Base-by-base conservation (phyloP, 2,113 vertebrate species). In the Psilopsiagon aurifrons region DNA sequence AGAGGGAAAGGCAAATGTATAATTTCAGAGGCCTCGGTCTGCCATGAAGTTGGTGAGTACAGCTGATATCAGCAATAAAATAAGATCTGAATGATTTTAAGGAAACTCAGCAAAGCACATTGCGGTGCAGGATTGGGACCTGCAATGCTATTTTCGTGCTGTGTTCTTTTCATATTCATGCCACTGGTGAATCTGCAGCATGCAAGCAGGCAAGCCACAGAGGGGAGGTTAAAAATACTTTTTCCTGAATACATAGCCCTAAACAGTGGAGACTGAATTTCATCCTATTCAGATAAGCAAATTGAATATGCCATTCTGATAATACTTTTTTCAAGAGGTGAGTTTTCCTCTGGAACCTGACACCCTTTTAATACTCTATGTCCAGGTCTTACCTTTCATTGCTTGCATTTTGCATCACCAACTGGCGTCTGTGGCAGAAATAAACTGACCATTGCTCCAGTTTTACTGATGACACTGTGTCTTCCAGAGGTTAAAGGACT, bases 261-360 rank as follows among this genome's bases (percentile, higher is more conserved):
- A 88, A 70, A 91, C 11, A 77, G 49, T 19, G 24, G 43, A 88
- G 59, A 28, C 66, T 37, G 67, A 83, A 60, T n/a, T 82, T 79
- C 88, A 80, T 55, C 33, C 49, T 69, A 0, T n/a, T 62, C 70
- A 79, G 79, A 86, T 63, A 80, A 85, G 71, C 28, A 93, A 93
- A 92, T 10, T 49, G 63, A 92, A 54, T 66, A 37, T 41, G 49
- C 54, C 82, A 46, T 77, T 62, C 28, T 73, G 57, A 57, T 64
- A 87, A 64, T 31, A 24, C 10, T 66, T 0, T 69, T 93, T 83
- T 29, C 41, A 81, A 77, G 82, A 88, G 49, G 9, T 13, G 49
- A 83, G 46, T 62, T 92, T 83, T 90, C 75, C 68, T 70, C n/a
- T 90, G 83, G 68, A 92, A 88, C 63, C 29, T 82, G 71, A 76